phyloP scores from a whole-genome alignment of 2,888 invertebrate species.

The Gymnosoma rotundatum region DNA sequence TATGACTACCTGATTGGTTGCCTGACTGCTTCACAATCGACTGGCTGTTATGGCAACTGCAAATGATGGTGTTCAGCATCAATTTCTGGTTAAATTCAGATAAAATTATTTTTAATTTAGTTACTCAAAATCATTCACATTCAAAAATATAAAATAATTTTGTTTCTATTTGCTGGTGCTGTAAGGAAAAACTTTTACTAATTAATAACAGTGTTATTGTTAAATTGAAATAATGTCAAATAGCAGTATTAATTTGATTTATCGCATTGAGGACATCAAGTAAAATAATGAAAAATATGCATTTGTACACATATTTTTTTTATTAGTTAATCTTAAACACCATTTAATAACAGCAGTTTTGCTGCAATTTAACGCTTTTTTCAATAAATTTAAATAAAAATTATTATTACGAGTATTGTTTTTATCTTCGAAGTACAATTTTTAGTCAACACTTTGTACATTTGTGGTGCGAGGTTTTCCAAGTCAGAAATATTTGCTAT shows the following conservation, averaged over 20 bases:
- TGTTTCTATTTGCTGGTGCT: neutral
- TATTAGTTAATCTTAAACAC: neutral
- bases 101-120: slow-evolving; percentile 29
- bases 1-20: neutral
- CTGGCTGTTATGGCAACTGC: slow-evolving; percentile 35
- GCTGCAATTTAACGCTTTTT: neutral
- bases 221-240: neutral
- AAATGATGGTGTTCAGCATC: slow-evolving; percentile 8
- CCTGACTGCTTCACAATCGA: neutral
- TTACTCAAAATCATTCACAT: slow-evolving; percentile 25
- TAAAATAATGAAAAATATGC: neutral
- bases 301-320: neutral
- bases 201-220: neutral
- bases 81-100: neutral
- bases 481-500: no score
- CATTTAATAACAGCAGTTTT: neutral
- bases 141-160: no score
- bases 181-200: no score
- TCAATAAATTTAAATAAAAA: neutral
- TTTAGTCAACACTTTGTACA: no score
- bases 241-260: neutral
- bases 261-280: neutral
- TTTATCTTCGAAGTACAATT: no score
- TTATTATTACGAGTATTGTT: no score
- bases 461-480: no score